Evolutionary conservation across 2,113 vertebrate genomes (phyloP), one percentile per base, ranked within the genome.

Genomic region (Pandion haliaetus): DNA sequence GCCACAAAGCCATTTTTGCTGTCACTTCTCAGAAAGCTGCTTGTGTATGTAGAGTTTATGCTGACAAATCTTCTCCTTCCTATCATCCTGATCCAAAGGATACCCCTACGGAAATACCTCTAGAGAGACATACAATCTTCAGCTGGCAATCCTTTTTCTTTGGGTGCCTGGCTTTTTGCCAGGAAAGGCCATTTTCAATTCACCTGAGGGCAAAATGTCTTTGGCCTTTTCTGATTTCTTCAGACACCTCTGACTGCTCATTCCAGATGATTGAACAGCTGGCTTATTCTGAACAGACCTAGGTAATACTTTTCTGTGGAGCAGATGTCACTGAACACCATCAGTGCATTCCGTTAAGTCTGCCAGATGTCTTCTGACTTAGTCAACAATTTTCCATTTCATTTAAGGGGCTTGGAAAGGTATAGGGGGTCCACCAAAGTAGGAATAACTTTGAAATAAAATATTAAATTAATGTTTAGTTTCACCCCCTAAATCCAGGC

Each of bases 1-100:
- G 61, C 69, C 72, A 91, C 88, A 88, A 71, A 92, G 80, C 61
- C 80, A 42, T 95, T 91, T 95, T 91, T 72, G 52, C 86, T 91
- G 65, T 57, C 52, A 44, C 61, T 81, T 92, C 90, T 88, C 69
- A 88, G 79, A 94, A 93, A 86, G 26, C 32, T 96, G 67, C 61
- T 88, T 93, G 80, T 90, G 77, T 40, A 86, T 74, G 44, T 80
- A 52, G 32, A 52, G 59, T 59, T 59, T 63, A 44, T 40, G 42
- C 40, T 82, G 94, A 92, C 69, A 86, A 83, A 95, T 88, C 26
- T 89, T 78, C 77, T 90, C 18, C 62, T 92, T 90, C 72, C 38
- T 44, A 36, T 93, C 80, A 78, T 49, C 31, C 61, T 40, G 18
- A 82, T 93, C 57, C 88, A 84, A 74, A 91, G 45, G 89, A 44